Conservation (phyloP, 1,140 invertebrate species). For the Anagrus nilaparvatae region DNA sequence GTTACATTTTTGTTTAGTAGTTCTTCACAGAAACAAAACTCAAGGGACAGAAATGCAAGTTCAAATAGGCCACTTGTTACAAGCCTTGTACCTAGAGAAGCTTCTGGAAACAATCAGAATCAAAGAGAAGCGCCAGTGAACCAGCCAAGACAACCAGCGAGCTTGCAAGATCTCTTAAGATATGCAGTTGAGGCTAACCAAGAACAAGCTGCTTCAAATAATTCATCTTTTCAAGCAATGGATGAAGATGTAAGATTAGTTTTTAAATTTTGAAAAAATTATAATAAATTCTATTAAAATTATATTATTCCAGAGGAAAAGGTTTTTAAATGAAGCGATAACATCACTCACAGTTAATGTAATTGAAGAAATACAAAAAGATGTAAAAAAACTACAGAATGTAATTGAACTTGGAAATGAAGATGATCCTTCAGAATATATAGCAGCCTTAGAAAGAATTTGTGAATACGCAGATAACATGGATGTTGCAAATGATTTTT, state of each 20-base stretch:
- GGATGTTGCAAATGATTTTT: constrained; percentile 69
- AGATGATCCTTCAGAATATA: constrained; percentile 45
- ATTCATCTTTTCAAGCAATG: constrained; percentile 41
- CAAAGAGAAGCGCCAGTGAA: constrained; percentile 19
- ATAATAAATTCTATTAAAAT: constrained; percentile 7
- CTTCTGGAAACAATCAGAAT: constrained; percentile 15
- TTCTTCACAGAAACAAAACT: constrained; percentile 16
- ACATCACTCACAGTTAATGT: constrained; percentile 55
- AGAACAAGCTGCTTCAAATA: constrained; percentile 43
- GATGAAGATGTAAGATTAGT: constrained; percentile 46
- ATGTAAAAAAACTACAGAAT: constrained; percentile 48
- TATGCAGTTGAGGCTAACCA: constrained; percentile 55
- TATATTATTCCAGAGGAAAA: constrained; percentile 46
- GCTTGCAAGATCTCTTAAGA: constrained; percentile 49
- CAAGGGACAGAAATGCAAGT: constrained; percentile 15
- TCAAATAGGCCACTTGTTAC: constrained; percentile 29
- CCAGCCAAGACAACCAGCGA: constrained; percentile 37
- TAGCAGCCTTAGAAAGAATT: constrained; percentile 50
- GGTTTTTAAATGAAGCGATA: constrained; percentile 59
- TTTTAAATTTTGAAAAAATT: background rate
- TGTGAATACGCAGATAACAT: constrained; percentile 56
- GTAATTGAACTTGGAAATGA: constrained; percentile 40
- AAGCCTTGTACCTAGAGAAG: constrained; percentile 26
- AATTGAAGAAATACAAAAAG: constrained; percentile 49
- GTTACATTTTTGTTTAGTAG: no score